A percentile compares a stretch with the other conserved stretches of the same genome.
phyloP scores from a whole-genome alignment of 2,797 vertebrate species.

The Danio tinwini region DNA sequence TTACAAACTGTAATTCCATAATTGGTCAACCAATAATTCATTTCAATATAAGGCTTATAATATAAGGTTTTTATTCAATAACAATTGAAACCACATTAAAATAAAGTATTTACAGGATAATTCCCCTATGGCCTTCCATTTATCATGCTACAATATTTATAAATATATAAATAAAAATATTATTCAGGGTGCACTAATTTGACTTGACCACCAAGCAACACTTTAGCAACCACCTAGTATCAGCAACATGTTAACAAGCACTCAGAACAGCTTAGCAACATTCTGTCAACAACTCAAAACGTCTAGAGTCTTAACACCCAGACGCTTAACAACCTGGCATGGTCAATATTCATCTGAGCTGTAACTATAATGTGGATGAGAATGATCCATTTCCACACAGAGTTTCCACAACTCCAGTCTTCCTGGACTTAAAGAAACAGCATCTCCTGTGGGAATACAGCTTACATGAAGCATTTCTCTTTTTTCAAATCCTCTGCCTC shows the following conservation, averaged over 20 bases:
- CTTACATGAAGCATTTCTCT: conserved; percentile 3
- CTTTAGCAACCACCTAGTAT: not conserved
- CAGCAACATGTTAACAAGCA: not conserved
- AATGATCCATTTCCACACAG: not conserved
- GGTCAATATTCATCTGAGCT: not conserved
- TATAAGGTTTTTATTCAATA: too few relatives aligned
- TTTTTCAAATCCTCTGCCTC: conserved; percentile 4
- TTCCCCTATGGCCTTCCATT: too few relatives aligned
- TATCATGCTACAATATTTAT: too few relatives aligned
- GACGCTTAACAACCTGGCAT: not conserved
- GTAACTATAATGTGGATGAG: not conserved
- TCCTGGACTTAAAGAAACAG: conserved; percentile 4
- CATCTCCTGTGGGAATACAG: not conserved
- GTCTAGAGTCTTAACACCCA: not conserved
- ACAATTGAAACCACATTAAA: too few relatives aligned
- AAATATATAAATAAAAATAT: not conserved
- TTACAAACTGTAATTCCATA: too few relatives aligned
- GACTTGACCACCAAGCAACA: not conserved
- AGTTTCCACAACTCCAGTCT: not conserved
- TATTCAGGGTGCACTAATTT: not conserved
- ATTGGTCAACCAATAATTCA: too few relatives aligned
- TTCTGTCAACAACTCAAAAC: not conserved
- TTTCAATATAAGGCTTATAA: too few relatives aligned
- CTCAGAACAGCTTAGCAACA: not conserved
- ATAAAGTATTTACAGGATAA: too few relatives aligned